Percentiles rank a stretch among this genome's conserved stretches.
These are phyloP conservation scores for Odocoileus hemionus DNA, from an alignment of 2,113 vertebrate genomes.

Conservation along the genomic window DNA sequence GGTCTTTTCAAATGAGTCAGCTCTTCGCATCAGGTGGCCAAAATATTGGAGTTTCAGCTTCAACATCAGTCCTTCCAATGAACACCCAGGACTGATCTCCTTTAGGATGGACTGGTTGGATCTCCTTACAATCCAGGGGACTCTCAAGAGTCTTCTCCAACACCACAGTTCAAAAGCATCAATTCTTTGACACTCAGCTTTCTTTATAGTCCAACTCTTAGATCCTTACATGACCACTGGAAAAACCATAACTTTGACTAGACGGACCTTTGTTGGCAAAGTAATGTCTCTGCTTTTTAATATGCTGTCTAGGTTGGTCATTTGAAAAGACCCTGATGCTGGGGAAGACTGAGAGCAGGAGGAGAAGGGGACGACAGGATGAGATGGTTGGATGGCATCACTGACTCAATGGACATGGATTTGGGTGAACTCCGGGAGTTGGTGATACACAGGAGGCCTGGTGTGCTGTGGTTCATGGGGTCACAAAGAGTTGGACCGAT, in stretches of 20 bases:
- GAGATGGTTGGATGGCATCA: not conserved
- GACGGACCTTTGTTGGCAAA: not conserved
- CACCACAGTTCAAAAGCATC: not conserved
- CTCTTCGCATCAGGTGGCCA: not conserved
- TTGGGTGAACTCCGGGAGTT: not conserved
- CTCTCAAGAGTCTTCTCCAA: not conserved
- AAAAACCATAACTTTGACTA: not conserved
- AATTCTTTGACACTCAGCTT: not conserved
- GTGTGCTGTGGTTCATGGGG: rapidly evolving
- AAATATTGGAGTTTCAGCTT: not conserved
- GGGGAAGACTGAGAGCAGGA: not conserved
- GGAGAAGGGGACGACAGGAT: not conserved
- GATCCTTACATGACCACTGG: not conserved
- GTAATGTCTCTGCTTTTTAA: not conserved
- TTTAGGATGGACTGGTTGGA: not conserved
- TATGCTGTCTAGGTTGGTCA: not conserved
- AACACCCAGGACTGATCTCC: not conserved
- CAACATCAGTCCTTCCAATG: not conserved
- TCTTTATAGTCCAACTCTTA: not conserved
- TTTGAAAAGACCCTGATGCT: not conserved
- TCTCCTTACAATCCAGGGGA: not conserved
- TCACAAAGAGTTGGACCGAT: not conserved
- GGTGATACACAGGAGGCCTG: not conserved
- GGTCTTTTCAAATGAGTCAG: not conserved
- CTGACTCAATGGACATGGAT: not conserved